These are phyloP conservation scores for Acrocera orbiculus DNA, from an alignment of 2,888 invertebrate species.

Conservation along the genomic window DNA sequence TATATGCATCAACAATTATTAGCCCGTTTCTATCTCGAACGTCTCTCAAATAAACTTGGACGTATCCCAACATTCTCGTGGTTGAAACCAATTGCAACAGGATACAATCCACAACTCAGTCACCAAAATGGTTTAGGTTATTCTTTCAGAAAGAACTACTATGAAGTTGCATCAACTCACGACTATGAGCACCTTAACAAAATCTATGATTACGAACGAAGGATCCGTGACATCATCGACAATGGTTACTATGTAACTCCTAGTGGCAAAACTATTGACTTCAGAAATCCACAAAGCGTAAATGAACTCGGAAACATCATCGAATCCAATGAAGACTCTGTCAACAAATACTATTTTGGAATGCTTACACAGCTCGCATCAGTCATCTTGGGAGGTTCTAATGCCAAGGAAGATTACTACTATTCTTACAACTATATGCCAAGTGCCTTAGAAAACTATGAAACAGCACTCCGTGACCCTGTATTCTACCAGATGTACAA, in stretches of 20 bases:
- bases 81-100: conserved; percentile 36
- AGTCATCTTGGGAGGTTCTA: conserved; percentile 19
- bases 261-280: conserved; percentile 19
- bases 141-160: conserved; percentile 42
- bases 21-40: conserved; percentile 58
- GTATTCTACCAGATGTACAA: conserved; percentile 52
- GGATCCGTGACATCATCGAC: conserved; percentile 34
- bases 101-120: conserved; percentile 44
- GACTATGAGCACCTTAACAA: conserved; percentile 13
- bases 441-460: too few relatives aligned
- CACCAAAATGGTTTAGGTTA: conserved; percentile 47
- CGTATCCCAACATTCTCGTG: conserved; percentile 42
- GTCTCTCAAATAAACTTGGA: conserved; percentile 50
- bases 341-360: conserved; percentile 21
- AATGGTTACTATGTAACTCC: conserved; percentile 27
- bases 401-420: conserved; percentile 27
- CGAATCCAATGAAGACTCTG: conserved; percentile 33
- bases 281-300: conserved; percentile 31
- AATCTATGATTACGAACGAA: conserved; percentile 23
- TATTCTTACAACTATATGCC: too few relatives aligned
- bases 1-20: conserved; percentile 48
- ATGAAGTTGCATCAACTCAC: conserved; percentile 32
- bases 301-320: conserved; percentile 39
- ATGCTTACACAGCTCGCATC: conserved; percentile 20
- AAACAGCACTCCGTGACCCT: conserved; percentile 39